A percentile compares a stretch with the other conserved stretches of the same genome.
Evolutionary conservation across 2,797 vertebrate species (phyloP).

Genomic region (Crotalus adamanteus): DNA sequence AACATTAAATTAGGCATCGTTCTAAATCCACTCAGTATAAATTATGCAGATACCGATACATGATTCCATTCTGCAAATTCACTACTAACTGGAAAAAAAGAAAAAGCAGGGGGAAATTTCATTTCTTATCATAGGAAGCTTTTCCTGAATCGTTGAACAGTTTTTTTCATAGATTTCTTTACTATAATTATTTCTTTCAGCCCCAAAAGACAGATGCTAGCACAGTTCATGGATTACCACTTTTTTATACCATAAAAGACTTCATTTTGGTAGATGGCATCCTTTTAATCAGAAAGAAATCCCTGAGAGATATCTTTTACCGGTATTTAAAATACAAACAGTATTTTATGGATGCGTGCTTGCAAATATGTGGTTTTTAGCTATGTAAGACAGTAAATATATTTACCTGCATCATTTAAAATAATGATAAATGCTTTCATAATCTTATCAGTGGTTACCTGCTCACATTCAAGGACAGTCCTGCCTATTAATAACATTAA

Average conservation of each 20-base stretch:
- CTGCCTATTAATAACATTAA: neutral
- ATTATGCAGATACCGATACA: neutral
- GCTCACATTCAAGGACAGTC: neutral
- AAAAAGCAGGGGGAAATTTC: neutral
- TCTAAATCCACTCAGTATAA: neutral
- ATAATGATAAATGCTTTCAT: neutral
- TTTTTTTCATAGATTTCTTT: neutral
- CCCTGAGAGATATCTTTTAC: neutral
- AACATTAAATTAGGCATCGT: neutral
- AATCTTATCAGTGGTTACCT: neutral
- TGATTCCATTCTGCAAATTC: neutral
- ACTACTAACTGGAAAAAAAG: neutral
- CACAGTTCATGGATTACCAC: neutral
- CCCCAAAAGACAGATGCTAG: neutral
- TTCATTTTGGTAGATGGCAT: neutral
- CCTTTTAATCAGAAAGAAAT: neutral
- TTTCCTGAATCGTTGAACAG: neutral
- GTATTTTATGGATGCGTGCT: neutral
- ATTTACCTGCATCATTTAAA: neutral
- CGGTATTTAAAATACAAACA: neutral
- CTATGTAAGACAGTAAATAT: neutral
- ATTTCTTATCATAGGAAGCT: neutral
- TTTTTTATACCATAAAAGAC: neutral
- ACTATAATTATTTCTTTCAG: neutral
- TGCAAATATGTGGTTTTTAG: neutral